A percentile compares a stretch with the other conserved stretches of the same genome.
Conservation (phyloP, 2,888 invertebrate species). For the Tetragnatha montana region DNA sequence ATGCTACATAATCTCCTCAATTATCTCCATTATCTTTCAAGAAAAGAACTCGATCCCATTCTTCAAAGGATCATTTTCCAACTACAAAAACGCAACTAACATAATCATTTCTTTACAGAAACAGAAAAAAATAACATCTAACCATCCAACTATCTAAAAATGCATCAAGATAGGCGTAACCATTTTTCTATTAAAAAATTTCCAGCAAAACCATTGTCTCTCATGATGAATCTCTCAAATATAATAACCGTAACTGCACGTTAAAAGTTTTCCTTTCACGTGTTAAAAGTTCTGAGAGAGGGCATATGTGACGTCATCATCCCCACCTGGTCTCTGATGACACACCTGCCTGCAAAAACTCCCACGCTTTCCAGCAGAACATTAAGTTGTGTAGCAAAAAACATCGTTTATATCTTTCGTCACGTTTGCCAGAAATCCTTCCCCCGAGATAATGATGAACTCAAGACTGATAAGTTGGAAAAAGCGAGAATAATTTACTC, state of each 20-base stretch:
- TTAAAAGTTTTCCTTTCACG: not conserved
- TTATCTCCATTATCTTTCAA: not conserved
- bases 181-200: not conserved
- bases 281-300: not conserved
- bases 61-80: not conserved
- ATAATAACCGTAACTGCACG: not conserved
- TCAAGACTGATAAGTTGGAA: not conserved
- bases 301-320: slow-evolving; percentile 42
- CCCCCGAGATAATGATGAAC: not conserved
- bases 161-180: not conserved
- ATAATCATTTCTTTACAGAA: not conserved
- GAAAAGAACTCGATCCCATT: not conserved
- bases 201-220: not conserved
- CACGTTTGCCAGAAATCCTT: not conserved
- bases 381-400: slow-evolving; percentile 22
- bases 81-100: not conserved
- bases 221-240: not conserved
- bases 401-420: slow-evolving; percentile 13
- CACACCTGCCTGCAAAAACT: slow-evolving; percentile 63
- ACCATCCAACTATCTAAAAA: not conserved
- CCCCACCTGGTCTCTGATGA: slow-evolving; percentile 35
- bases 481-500: not conserved
- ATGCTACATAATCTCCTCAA: not conserved
- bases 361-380: slow-evolving; percentile 37
- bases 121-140: too few relatives aligned